Base-by-base conservation (phyloP, 2,888 invertebrate genomes). In the Diloba caeruleocephala region DNA sequence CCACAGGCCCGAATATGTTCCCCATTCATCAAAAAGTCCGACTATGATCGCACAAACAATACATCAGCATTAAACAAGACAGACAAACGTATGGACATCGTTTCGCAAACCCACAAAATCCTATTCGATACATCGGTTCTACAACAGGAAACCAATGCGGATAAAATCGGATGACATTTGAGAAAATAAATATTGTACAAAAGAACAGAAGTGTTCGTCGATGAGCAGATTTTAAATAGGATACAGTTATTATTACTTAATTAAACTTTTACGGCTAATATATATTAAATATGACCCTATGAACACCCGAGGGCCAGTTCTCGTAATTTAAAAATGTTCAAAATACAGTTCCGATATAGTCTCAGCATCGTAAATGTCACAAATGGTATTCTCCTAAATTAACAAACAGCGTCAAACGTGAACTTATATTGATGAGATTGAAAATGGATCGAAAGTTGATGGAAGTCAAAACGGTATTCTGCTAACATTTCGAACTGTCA, bases 1-100 rank as follows among this genome's bases (percentile, higher is more conserved):
- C 19, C 19, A 19, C 19, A 8, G 10, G n/a, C 10, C 25, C 32
- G 34, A 44, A 46, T 58, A 21, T 23, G 42, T 38, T 48, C 12
- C 42, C 29, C 51, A 67, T 67, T 43, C 43, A 63, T 66, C 66
- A 66, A 54, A 53, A 43, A 26, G 34, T 26, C 29, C 28, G 6
- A 21, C 55, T 43, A 66, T 63, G 44, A 38, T 43, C 12, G 14
- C 17, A 37, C 42, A 39, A 45, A 46, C 53, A 48, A 67, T 66
- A 62, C 41, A 67, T 67, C 67, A 63, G 45, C 46, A 58, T 67
- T 50, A 54, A 45, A 54, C 52, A 32, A 42, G 66, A 58, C 46
- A 66, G 53, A 42, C 50, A 45, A 44, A 53, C 44, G 19, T 36
- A 66, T 37, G 45, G 42, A 61, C 46, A 49, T 33, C 41, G 49